Base-by-base conservation (phyloP, 2,113 vertebrate species). In the Notothenia coriiceps region DNA sequence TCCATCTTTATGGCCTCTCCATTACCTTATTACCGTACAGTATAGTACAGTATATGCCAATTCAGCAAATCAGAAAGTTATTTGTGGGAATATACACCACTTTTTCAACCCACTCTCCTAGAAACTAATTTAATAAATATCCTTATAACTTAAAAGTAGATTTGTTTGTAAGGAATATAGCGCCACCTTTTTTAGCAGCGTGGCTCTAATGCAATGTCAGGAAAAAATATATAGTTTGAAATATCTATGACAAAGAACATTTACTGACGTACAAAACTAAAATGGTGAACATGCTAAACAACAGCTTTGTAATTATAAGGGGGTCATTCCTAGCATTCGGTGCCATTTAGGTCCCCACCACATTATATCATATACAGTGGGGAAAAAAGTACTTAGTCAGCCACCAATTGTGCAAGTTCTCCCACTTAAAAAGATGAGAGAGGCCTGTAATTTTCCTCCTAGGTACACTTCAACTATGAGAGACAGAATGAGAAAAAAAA, bases 11-110 rank as follows among this genome's bases (percentile, higher is more conserved):
- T 79, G 71, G 69, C 74, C 59, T 78, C 80, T 74, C 66, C 61
- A 84, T 90, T 91, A 86, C 88, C 70, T 79, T 74, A 86, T 79
- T 87, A 88, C 69, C 55, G 22, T 22, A 22, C 22, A 22, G 22
- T 1, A 22, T 22, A 22, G 7, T 52, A n/a, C 43, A 52, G 44
- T 44, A 20, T 29, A 60, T 55, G 70, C 76, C 70, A 54, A 83
- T 78, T 90, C 88, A 93, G 87, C 82, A 88, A 70, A 84, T 40
- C 25, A 65, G 52, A 59, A 80, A 63, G 59, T 73, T 84, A 54
- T 70, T 70, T 79, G 54, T 47, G 29, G 4, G 35, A 72, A 46
- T 64, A 52, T 12, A 43, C 18, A 35, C 40, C 17, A 63, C 44
- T 52, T 70, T 50, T 43, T 82, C 44, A 44, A 14, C 52, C 49